Conservation (phyloP, 2,888 invertebrate species). For the Chouioia cunea region DNA sequence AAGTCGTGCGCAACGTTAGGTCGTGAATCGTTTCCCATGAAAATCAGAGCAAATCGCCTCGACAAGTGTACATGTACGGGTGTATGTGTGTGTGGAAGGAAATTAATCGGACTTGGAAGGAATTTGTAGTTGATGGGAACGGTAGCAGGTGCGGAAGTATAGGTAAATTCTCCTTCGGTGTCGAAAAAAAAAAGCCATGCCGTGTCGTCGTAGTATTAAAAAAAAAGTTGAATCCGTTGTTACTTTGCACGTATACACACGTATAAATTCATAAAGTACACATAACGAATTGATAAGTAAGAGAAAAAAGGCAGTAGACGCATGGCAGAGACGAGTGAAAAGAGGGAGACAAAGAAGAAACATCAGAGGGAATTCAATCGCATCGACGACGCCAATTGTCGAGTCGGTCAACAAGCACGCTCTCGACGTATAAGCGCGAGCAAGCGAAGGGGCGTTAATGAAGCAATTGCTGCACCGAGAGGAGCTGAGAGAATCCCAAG, state of each 20-base stretch:
- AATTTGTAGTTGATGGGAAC: conserved; percentile 44
- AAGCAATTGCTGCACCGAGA: conserved; percentile 28
- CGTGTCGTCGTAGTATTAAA: no score
- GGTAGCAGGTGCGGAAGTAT: background rate
- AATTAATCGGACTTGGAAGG: background rate
- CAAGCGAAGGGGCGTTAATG: conserved; percentile 25
- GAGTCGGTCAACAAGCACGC: background rate
- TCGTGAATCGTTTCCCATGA: conserved; percentile 44
- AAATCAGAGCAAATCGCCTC: conserved; percentile 38
- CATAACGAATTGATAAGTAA: no score
- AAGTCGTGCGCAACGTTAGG: conserved; percentile 24
- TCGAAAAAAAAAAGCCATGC: no score
- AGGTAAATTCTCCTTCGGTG: no score
- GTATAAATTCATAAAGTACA: no score
- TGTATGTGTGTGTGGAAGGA: background rate
- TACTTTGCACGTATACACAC: no score
- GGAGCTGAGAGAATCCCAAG: conserved; percentile 9
- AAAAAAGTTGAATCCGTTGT: no score
- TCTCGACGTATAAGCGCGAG: background rate
- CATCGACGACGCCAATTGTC: background rate
- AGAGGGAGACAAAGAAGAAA: background rate
- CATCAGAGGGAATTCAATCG: background rate
- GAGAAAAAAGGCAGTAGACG: background rate
- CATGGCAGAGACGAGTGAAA: background rate
- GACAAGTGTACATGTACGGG: conserved; percentile 30